phyloP scores from a whole-genome alignment of 2,797 vertebrate genomes.

The Salmo trutta region DNA sequence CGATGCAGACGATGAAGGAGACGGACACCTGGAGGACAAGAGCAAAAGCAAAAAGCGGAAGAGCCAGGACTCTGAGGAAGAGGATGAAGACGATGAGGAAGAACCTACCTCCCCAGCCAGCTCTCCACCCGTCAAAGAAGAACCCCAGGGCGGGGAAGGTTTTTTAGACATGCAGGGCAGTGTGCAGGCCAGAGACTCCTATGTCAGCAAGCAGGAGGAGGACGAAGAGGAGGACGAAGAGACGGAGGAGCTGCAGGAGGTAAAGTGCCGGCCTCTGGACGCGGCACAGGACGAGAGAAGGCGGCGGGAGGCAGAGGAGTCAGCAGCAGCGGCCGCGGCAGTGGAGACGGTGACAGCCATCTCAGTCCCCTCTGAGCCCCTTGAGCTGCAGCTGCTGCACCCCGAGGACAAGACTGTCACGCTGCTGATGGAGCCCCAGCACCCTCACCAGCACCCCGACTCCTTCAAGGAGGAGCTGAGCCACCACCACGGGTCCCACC shows the following conservation, averaged over 20 bases:
- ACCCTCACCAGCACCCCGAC: slow-evolving; percentile 59
- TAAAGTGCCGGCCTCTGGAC: slow-evolving; percentile 67
- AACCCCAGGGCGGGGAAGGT: slow-evolving; percentile 86
- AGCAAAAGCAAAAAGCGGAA: slow-evolving; percentile 79
- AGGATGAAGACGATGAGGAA: slow-evolving; percentile 86
- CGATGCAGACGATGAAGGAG: slow-evolving; percentile 96
- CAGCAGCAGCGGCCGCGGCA: slow-evolving; percentile 75
- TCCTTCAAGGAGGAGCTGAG: slow-evolving; percentile 81
- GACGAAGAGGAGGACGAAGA: slow-evolving; percentile 85
- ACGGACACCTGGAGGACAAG: slow-evolving; percentile 86
- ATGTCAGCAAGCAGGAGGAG: slow-evolving; percentile 81
- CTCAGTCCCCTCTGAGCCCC: slow-evolving; percentile 70
- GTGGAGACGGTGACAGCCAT: slow-evolving; percentile 80
- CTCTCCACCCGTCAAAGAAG: slow-evolving; percentile 85
- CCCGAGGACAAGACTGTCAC: slow-evolving; percentile 73
- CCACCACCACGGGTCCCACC: slow-evolving; percentile 75
- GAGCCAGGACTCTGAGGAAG: slow-evolving; percentile 87
- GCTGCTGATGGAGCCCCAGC: slow-evolving; percentile 75
- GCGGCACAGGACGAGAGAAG: slow-evolving; percentile 76
- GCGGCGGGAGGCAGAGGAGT: slow-evolving; percentile 79
- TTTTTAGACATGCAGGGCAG: slow-evolving; percentile 91
- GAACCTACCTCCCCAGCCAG: slow-evolving; percentile 72
- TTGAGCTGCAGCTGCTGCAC: slow-evolving; percentile 74
- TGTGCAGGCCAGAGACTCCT: slow-evolving; percentile 59
- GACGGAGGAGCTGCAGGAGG: slow-evolving; percentile 76